These are phyloP conservation scores for Melanogrammus aeglefinus DNA, from an alignment of 2,797 vertebrate species.

Conservation along the genomic window DNA sequence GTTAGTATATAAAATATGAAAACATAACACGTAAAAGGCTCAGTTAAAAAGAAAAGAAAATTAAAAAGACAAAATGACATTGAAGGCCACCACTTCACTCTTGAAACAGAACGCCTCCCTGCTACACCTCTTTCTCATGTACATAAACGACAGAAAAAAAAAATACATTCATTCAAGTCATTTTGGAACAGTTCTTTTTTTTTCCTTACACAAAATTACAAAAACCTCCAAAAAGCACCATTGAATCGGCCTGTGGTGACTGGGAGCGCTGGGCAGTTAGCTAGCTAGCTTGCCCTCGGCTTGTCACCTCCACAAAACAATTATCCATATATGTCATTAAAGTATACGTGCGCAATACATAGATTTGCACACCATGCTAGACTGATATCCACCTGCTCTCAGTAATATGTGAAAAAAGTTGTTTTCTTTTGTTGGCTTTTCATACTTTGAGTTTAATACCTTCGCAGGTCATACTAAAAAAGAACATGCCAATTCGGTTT, in stretches of 20 bases:
- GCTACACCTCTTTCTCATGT: conserved; percentile 68
- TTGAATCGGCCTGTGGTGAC: conserved; percentile 78
- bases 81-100: conserved; percentile 70
- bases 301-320: conserved; percentile 72
- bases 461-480: neutral
- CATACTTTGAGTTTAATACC: neutral
- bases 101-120: conserved; percentile 60
- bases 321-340: conserved; percentile 70
- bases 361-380: conserved; percentile 59
- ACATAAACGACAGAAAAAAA: conserved; percentile 65
- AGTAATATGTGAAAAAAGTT: conserved; percentile 28
- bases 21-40: conserved; percentile 67
- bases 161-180: conserved; percentile 86
- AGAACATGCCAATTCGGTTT: neutral
- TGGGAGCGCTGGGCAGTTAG: conserved; percentile 41
- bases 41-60: conserved; percentile 61
- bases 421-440: neutral
- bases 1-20: conserved; percentile 76
- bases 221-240: conserved; percentile 82
- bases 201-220: conserved; percentile 79
- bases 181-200: conserved; percentile 78
- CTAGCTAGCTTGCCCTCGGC: conserved; percentile 42
- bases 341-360: conserved; percentile 62
- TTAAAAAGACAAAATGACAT: conserved; percentile 55
- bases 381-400: conserved; percentile 60